Percentiles rank a stretch among this genome's conserved stretches.
phyloP scores from a whole-genome alignment of 2,797 vertebrate species.

The Mormyrus hasselquistii region DNA sequence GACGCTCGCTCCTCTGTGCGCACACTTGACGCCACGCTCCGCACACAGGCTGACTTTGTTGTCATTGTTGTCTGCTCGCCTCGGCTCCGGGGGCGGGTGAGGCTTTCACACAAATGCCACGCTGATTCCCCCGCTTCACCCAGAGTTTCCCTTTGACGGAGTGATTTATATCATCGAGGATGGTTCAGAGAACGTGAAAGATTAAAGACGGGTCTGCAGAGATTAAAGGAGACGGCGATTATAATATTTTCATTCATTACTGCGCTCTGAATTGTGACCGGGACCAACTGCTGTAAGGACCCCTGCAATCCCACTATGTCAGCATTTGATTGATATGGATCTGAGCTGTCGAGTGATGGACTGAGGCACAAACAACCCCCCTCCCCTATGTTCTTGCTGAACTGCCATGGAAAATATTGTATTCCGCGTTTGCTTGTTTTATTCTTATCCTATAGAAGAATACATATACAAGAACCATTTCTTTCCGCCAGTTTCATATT shows the following conservation, averaged over 20 bases:
- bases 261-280: slow-evolving; percentile 38
- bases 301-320: neutral
- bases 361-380: neutral
- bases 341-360: neutral
- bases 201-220: slow-evolving; percentile 61
- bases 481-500: neutral
- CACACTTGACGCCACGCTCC: neutral
- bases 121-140: neutral
- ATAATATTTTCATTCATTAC: slow-evolving; percentile 56
- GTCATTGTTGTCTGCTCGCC: slow-evolving; percentile 14
- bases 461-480: neutral
- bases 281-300: neutral
- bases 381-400: neutral
- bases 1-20: neutral
- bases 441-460: neutral
- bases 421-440: neutral
- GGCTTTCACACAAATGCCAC: slow-evolving; percentile 49
- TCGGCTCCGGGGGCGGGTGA: slow-evolving; percentile 32
- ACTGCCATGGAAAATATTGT: neutral
- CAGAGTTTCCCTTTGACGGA: slow-evolving; percentile 37
- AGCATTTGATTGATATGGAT: neutral
- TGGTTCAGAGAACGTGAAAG: slow-evolving; percentile 50
- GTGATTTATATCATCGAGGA: slow-evolving; percentile 57
- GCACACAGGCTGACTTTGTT: slow-evolving; percentile 8
- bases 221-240: slow-evolving; percentile 63